phyloP scores from a whole-genome alignment of 2,797 vertebrate genomes.

The Loris lydekkerianus region DNA sequence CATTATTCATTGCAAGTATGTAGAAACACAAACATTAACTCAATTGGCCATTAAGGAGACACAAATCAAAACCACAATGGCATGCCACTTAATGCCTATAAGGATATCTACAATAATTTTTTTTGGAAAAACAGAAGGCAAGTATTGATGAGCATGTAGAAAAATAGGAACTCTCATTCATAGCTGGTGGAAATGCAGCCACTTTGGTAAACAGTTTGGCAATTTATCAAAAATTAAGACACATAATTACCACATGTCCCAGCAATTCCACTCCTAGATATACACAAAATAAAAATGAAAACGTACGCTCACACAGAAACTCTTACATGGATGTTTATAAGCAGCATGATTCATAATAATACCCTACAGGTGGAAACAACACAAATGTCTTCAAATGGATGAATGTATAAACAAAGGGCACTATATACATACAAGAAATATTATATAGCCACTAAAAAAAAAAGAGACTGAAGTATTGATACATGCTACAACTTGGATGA shows the following conservation, averaged over 20 bases:
- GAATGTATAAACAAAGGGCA: neutral
- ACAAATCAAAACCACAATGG: slow-evolving; percentile 11
- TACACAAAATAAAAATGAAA: neutral
- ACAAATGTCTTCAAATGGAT: neutral
- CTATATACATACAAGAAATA: neutral
- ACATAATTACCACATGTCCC: neutral
- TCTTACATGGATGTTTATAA: neutral
- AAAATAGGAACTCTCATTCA: neutral
- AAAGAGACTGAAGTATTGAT: neutral
- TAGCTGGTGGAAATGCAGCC: neutral
- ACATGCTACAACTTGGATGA: neutral
- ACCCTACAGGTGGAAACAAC: neutral
- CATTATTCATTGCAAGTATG: too few relatives aligned
- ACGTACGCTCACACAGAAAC: neutral
- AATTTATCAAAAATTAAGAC: neutral
- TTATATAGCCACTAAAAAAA: neutral
- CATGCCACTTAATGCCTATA: neutral
- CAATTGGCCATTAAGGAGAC: neutral
- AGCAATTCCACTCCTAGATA: neutral
- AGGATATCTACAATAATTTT: neutral
- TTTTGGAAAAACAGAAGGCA: neutral
- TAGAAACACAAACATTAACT: neutral
- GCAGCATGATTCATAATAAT: neutral
- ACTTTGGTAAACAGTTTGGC: neutral
- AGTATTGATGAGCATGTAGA: neutral